Conservation (phyloP, 2,888 invertebrate genomes). For the Agelastica alni region DNA sequence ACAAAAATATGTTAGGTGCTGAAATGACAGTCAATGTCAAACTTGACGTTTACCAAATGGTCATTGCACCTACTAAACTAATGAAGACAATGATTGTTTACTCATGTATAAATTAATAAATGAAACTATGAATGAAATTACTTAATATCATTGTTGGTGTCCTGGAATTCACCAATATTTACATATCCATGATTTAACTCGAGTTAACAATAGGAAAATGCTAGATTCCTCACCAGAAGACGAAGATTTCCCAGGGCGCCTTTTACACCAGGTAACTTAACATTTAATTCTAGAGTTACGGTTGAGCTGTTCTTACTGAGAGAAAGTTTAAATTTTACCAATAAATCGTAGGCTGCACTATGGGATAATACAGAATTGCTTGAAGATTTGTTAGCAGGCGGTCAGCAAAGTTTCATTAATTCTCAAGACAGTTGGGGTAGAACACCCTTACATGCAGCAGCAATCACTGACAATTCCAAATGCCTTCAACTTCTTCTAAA, state of each 20-base stretch:
- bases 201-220: conserved; percentile 24
- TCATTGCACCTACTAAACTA: not conserved
- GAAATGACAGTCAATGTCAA: not conserved
- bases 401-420: conserved; percentile 65
- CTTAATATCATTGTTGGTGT: not conserved
- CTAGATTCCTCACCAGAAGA: conserved; percentile 79
- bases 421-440: conserved; percentile 76
- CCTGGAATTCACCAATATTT: not conserved
- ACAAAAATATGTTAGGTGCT: not conserved
- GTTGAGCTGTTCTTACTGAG: not conserved
- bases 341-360: conserved; percentile 68
- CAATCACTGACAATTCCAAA: conserved; percentile 74
- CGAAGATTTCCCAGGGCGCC: conserved; percentile 76
- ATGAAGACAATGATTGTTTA: conserved; percentile 8
- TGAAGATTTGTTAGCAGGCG: conserved; percentile 77
- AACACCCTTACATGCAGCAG: conserved; percentile 82
- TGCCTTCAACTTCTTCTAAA: conserved; percentile 74
- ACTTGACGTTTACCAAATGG: not conserved
- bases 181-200: too few species aligned
- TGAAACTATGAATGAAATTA: conserved; percentile 5
- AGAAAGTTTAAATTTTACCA: too few species aligned
- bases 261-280: conserved; percentile 70
- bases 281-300: not conserved
- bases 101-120: conserved; percentile 1
- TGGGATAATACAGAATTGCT: conserved; percentile 88